These are phyloP conservation scores for Drosophila birchii DNA, from an alignment of 2,888 invertebrate species.

Conservation along the genomic window DNA sequence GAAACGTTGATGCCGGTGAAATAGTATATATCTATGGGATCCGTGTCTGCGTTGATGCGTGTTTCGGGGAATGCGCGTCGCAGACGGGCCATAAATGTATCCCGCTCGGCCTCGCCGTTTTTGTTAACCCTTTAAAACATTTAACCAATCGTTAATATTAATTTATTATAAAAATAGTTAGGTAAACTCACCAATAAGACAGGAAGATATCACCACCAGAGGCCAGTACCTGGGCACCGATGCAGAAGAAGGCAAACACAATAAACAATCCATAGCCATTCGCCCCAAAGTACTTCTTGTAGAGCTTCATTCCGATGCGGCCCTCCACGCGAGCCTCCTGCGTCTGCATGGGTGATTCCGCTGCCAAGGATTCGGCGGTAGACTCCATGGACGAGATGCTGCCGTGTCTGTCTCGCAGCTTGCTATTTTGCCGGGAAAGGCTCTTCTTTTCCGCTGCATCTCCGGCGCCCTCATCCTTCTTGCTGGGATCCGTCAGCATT, in stretches of 20 bases:
- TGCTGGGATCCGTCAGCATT: slow-evolving; percentile 87
- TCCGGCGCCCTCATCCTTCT: slow-evolving; percentile 80
- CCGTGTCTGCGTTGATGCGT: slow-evolving; percentile 66
- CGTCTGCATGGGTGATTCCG: slow-evolving; percentile 83
- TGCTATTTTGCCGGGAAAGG: slow-evolving; percentile 75
- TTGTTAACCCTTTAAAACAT: slow-evolving; percentile 76
- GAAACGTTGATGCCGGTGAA: slow-evolving; percentile 85
- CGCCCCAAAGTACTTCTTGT: slow-evolving; percentile 89
- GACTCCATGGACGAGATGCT: slow-evolving; percentile 86
- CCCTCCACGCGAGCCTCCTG: slow-evolving; percentile 88
- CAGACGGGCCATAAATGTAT: slow-evolving; percentile 67
- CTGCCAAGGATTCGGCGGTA: slow-evolving; percentile 81
- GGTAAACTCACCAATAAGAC: slow-evolving; percentile 87
- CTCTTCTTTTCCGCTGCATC: slow-evolving; percentile 61
- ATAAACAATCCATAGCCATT: slow-evolving; percentile 88
- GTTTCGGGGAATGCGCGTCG: slow-evolving; percentile 66
- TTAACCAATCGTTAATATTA: background rate
- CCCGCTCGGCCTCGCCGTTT: slow-evolving; percentile 56
- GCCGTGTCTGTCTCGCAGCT: slow-evolving; percentile 81
- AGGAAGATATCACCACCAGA: slow-evolving; percentile 92
- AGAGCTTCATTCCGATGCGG: slow-evolving; percentile 87
- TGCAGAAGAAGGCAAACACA: slow-evolving; percentile 88
- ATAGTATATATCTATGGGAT: slow-evolving; percentile 84
- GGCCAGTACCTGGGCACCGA: slow-evolving; percentile 89
- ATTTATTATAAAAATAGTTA: background rate